phyloP scores from a whole-genome alignment of 2,113 vertebrate genomes.

The Thinocorus orbignyianus region DNA sequence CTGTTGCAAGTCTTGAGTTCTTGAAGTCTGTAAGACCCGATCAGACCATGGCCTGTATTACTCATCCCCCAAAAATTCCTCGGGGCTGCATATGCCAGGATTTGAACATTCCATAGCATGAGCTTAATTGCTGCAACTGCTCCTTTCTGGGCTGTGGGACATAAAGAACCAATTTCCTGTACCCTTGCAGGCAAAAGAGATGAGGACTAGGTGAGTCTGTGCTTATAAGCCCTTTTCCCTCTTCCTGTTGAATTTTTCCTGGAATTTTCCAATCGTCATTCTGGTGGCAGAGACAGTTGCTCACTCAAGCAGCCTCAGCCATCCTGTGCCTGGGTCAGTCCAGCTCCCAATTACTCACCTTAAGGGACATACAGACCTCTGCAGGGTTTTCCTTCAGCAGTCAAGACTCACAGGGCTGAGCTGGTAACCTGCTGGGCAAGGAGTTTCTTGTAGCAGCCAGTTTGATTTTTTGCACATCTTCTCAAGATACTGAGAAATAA shows the following conservation, averaged over 20 bases:
- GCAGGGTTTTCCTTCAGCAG: neutral
- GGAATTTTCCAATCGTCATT: neutral
- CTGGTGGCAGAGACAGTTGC: neutral
- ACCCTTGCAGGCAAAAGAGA: neutral
- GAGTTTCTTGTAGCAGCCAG: neutral
- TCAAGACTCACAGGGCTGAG: neutral
- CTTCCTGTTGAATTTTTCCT: neutral
- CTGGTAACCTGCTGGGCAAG: neutral
- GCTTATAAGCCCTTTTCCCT: neutral
- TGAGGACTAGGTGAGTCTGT: neutral
- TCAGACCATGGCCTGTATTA: neutral
- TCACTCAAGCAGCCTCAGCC: neutral
- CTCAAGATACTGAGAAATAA: neutral
- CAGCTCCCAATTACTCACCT: fast-evolving
- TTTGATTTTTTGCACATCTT: neutral
- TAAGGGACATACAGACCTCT: neutral
- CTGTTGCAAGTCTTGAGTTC: neutral
- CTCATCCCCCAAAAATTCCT: neutral
- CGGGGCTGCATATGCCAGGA: neutral
- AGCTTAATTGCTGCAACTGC: neutral
- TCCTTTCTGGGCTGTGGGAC: neutral
- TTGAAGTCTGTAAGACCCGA: neutral
- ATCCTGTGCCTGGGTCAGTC: neutral
- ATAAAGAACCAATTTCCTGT: neutral
- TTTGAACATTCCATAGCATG: neutral